Conservation (phyloP, 2,888 invertebrate species). For the Saturnia japonica region DNA sequence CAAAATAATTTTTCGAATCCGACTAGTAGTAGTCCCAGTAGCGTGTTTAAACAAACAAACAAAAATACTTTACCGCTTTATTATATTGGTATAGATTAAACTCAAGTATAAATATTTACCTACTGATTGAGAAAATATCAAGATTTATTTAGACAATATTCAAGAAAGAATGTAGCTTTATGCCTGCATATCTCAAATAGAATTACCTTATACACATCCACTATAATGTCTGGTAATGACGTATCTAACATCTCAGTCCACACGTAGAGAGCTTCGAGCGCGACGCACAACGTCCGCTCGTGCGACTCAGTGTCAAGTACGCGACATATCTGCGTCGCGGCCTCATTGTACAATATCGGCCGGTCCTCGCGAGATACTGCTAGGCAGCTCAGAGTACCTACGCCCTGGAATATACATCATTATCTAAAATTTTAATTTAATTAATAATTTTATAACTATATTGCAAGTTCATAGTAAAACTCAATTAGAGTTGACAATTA, state of each 20-base stretch:
- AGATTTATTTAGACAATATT: not conserved
- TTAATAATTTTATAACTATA: too few relatives aligned
- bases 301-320: slow-evolving; percentile 94
- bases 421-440: too few relatives aligned
- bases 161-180: not conserved
- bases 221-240: slow-evolving; percentile 43
- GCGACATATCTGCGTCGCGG: slow-evolving; percentile 86
- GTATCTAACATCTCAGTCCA: slow-evolving; percentile 84
- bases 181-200: not conserved
- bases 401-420: slow-evolving; percentile 47
- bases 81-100: too few relatives aligned
- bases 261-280: slow-evolving; percentile 89
- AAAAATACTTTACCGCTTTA: too few relatives aligned
- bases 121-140: too few relatives aligned
- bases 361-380: slow-evolving; percentile 83
- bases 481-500: not conserved
- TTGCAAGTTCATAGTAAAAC: too few relatives aligned
- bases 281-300: slow-evolving; percentile 92
- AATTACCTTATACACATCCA: slow-evolving; percentile 48
- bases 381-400: slow-evolving; percentile 75
- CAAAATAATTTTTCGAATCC: too few relatives aligned
- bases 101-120: too few relatives aligned
- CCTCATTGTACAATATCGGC: slow-evolving; percentile 79
- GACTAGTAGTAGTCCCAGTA: too few relatives aligned
- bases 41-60: too few relatives aligned